Percentiles rank a stretch among this genome's conserved stretches.
These are phyloP conservation scores for Antitype chi DNA, from an alignment of 2,888 invertebrate genomes.

Conservation along the genomic window DNA sequence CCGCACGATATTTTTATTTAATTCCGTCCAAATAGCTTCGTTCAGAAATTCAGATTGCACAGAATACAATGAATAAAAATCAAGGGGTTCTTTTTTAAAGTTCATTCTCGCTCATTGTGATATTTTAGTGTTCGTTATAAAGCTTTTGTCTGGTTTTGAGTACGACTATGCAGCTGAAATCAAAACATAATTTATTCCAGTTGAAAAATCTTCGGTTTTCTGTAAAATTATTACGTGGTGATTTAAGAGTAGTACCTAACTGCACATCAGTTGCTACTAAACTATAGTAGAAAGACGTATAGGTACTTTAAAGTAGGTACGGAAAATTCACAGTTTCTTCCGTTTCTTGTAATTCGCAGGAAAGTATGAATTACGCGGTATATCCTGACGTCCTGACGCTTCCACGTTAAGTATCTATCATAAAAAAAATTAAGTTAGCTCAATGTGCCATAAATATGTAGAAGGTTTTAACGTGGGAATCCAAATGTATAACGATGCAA, in stretches of 20 bases:
- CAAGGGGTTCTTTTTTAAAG: not conserved
- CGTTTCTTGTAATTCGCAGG: too few relatives aligned
- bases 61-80: conserved; percentile 19
- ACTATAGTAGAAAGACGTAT: not conserved
- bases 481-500: too few relatives aligned
- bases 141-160: conserved; percentile 13
- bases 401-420: too few relatives aligned
- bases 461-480: not conserved
- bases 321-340: too few relatives aligned
- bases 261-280: too few relatives aligned
- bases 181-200: not conserved
- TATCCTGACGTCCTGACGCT: too few relatives aligned
- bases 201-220: not conserved
- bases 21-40: conserved; percentile 22
- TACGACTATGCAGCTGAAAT: not conserved
- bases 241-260: too few relatives aligned
- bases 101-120: not conserved
- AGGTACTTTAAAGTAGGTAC: not conserved
- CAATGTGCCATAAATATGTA: not conserved
- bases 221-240: not conserved
- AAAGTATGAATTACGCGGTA: too few relatives aligned
- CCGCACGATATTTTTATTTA: conserved; percentile 1
- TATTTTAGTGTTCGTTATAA: conserved; percentile 12
- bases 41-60: conserved; percentile 2
- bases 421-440: too few relatives aligned